A percentile compares a stretch with the other conserved stretches of the same genome.
These are phyloP conservation scores for Gerris buenoi DNA, from an alignment of 1,140 invertebrate genomes.

Conservation along the genomic window DNA sequence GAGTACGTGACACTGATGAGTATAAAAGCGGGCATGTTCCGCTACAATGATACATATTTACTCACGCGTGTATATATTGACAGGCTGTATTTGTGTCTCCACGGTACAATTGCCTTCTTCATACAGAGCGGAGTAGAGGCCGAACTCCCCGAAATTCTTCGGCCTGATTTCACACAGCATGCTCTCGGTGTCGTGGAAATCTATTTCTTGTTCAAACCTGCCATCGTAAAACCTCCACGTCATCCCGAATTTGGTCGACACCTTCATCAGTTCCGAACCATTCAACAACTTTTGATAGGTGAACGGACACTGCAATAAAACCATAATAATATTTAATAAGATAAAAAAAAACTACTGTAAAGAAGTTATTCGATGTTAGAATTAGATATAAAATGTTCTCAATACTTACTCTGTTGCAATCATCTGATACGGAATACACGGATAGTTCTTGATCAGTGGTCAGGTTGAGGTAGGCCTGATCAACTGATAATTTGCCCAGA, in stretches of 20 bases:
- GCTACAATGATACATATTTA: too few relatives aligned
- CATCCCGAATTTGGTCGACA: conserved; percentile 16
- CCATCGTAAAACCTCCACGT: conserved; percentile 18
- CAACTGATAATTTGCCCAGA: conserved; percentile 30
- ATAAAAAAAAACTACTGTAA: neutral
- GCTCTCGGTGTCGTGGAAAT: conserved; percentile 22
- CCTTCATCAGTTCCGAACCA: conserved; percentile 10
- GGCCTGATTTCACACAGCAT: conserved; percentile 39
- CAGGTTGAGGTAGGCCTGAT: conserved; percentile 39
- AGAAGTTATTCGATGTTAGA: neutral
- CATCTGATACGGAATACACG: conserved; percentile 40
- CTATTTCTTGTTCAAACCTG: conserved; percentile 9
- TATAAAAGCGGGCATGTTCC: too few relatives aligned
- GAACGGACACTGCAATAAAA: conserved; percentile 20
- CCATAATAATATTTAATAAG: neutral
- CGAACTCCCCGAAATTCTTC: conserved; percentile 47
- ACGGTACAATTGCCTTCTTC: conserved; percentile 36
- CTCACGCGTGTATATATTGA: conserved; percentile 57
- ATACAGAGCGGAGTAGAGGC: conserved; percentile 45
- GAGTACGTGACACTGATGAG: too few relatives aligned
- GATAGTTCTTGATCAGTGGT: conserved; percentile 28
- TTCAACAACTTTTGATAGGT: conserved; percentile 9
- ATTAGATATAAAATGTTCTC: neutral
- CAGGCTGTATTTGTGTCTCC: conserved; percentile 39
- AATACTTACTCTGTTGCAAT: conserved; percentile 39